phyloP scores from a whole-genome alignment of 2,113 vertebrate species.

The Albula goreensis region DNA sequence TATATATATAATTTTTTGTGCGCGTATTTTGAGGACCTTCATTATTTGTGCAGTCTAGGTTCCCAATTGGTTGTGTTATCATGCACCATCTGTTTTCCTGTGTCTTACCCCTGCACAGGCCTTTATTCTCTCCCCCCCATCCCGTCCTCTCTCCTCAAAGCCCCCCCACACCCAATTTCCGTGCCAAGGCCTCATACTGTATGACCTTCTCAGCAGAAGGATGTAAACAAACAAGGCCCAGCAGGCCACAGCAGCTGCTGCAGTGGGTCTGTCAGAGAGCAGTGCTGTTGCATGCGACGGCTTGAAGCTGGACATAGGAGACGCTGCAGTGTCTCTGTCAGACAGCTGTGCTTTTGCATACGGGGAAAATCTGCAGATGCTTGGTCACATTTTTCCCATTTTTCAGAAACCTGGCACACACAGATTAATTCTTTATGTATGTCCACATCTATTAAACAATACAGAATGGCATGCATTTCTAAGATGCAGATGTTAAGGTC shows the following conservation, averaged over 20 bases:
- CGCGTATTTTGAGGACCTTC: not conserved
- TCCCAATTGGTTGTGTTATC: not conserved
- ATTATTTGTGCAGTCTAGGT: not conserved
- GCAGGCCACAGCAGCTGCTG: not conserved
- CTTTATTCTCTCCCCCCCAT: conserved; percentile 9
- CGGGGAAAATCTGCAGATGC: not conserved
- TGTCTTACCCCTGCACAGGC: not conserved
- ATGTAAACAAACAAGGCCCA: conserved; percentile 19
- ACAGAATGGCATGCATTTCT: too few species aligned
- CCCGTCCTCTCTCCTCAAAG: not conserved
- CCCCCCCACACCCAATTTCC: not conserved
- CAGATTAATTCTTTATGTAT: too few species aligned
- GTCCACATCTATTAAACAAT: too few species aligned
- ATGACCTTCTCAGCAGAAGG: not conserved
- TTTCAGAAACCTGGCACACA: too few species aligned
- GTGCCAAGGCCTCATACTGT: conserved; percentile 7
- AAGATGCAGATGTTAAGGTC: too few species aligned
- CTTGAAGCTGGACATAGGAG: not conserved
- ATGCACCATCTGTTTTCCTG: conserved; percentile 36
- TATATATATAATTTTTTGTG: not conserved
- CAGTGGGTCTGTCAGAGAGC: not conserved
- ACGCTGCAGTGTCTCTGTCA: not conserved
- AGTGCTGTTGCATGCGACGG: not conserved
- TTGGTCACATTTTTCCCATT: too few species aligned
- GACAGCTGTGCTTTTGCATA: not conserved